Base-by-base conservation (phyloP, 2,113 vertebrate genomes). In the Anguilla rostrata region DNA sequence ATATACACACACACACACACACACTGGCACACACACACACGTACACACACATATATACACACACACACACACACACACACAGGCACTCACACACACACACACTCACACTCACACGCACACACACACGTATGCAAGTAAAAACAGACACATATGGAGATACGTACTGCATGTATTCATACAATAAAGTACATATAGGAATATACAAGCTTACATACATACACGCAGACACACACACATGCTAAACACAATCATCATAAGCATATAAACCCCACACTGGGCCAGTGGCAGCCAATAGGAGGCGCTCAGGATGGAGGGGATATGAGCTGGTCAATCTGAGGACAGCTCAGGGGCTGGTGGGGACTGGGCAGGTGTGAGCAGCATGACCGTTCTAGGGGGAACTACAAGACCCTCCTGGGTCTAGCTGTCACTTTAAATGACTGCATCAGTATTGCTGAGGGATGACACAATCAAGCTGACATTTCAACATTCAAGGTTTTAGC, bases 21-120 rank as follows among this genome's bases (percentile, higher is more conserved):
- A n/a, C 39, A 75, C 39, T 5, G 20, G 26, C 4, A 34, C 22
- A 34, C 11, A 29, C 71, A 75, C 2, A 29, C n/a, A 75, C 2
- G 0, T 20, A 66, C 20, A 5, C 60, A 26, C 60, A 15, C 12
- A 78, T 0, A 63, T 0, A 29, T 8, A 29, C 2, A 29, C n/a
- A 75, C 2, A 29, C n/a, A 75, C 0, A 66, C 60, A 78, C 18
- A 66, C 4, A 34, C 22, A 34, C 0, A 29, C 71, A 75, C 11
- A 29, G n/a, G 34, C 7, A 66, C 60, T 12, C 4, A 29, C 34
- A n/a, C 26, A 86, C 14, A 78, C 84, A 57, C 43, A 12, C 57
- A n/a, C 78, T 40, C 56, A 88, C 34, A 82, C 85, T 87, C 39
- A 34, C 78, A 81, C 87, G 60, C 82, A 56, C 49, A 39, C 43